These are phyloP conservation scores for Linnaemya vulpina DNA, from an alignment of 2,888 invertebrate species.

Conservation along the genomic window DNA sequence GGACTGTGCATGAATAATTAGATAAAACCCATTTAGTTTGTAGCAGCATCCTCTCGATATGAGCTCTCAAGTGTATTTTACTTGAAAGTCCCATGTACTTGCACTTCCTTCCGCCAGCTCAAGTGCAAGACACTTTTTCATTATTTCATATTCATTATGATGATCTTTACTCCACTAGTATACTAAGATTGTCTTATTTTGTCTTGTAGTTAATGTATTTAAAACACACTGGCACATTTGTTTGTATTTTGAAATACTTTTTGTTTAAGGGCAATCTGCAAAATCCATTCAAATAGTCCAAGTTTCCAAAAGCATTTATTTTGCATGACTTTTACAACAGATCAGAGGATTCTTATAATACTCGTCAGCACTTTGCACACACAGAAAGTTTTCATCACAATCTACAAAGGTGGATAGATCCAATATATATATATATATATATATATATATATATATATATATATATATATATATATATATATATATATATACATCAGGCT, in stretches of 20 bases:
- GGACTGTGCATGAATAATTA: background rate
- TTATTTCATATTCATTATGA: background rate
- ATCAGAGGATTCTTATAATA: too few relatives aligned
- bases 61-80: slow-evolving; percentile 7
- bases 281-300: too few relatives aligned
- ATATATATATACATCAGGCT: too few relatives aligned
- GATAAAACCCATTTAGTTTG: background rate
- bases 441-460: background rate
- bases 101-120: slow-evolving; percentile 21
- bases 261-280: too few relatives aligned
- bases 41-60: background rate
- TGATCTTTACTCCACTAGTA: too few relatives aligned
- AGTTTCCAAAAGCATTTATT: too few relatives aligned
- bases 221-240: background rate
- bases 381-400: too few relatives aligned
- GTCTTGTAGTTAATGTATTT: background rate
- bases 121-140: slow-evolving; percentile 26
- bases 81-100: slow-evolving; percentile 2
- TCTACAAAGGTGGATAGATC: too few relatives aligned
- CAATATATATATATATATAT: background rate
- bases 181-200: background rate
- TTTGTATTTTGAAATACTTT: background rate
- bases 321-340: too few relatives aligned
- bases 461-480: background rate
- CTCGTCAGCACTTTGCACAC: too few relatives aligned